Conservation (phyloP, 1,140 invertebrate genomes). For the Anagrus nilaparvatae region DNA sequence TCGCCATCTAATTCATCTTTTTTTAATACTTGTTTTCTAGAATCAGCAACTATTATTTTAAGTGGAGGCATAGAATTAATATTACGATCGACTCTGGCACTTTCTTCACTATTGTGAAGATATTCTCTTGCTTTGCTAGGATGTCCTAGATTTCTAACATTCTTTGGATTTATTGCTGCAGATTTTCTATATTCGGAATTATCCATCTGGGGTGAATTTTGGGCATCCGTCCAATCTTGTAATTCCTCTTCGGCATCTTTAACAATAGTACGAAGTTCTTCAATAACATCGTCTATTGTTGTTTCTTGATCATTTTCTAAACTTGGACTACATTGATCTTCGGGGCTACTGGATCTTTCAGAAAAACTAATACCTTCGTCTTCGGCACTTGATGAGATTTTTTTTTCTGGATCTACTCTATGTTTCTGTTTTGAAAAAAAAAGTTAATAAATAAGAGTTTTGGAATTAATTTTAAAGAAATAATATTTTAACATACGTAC, state of each 20-base stretch:
- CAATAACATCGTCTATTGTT: constrained; percentile 79
- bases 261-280: constrained; percentile 72
- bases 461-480: no score
- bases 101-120: constrained; percentile 54
- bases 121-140: constrained; percentile 8
- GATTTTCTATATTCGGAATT: not conserved
- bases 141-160: not conserved
- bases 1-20: constrained; percentile 27
- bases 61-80: constrained; percentile 31
- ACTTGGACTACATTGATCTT: constrained; percentile 26
- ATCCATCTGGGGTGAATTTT: not conserved
- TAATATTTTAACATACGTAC: no score
- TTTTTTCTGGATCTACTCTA: no score
- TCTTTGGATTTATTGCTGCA: not conserved
- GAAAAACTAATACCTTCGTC: constrained; percentile 80
- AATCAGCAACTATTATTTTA: constrained; percentile 30
- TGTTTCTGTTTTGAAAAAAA: no score
- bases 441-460: no score
- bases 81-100: constrained; percentile 30
- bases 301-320: constrained; percentile 65
- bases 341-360: constrained; percentile 62
- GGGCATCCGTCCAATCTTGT: constrained; percentile 28
- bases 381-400: constrained; percentile 64
- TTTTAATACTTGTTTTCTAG: not conserved
- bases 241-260: constrained; percentile 71